A percentile compares a stretch with the other conserved stretches of the same genome.
Conservation (phyloP, 2,797 vertebrate species). For the Neostethus bicornis region DNA sequence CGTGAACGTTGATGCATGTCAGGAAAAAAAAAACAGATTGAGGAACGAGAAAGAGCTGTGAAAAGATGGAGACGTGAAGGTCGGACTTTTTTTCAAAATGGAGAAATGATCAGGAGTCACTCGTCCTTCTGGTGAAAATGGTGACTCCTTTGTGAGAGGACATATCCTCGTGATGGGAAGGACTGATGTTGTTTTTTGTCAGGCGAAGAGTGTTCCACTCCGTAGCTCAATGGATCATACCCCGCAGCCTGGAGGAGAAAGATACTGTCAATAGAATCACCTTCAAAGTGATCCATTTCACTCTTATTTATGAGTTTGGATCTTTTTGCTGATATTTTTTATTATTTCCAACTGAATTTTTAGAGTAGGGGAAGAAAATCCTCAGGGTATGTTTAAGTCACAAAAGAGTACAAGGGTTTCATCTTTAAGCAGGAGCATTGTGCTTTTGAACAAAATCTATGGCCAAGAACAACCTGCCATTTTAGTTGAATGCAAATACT, state of each 20-base stretch:
- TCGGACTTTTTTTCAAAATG: constrained; percentile 77
- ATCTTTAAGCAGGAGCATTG: no score
- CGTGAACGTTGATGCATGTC: constrained; percentile 34
- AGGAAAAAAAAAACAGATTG: constrained; percentile 32
- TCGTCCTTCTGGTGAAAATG: constrained; percentile 46
- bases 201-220: constrained; percentile 48
- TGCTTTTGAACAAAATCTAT: no score
- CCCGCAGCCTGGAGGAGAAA: constrained; percentile 57
- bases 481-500: no score
- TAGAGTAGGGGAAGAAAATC: no score
- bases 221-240: constrained; percentile 61
- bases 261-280: constrained; percentile 44
- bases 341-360: no score
- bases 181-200: constrained; percentile 63
- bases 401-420: no score
- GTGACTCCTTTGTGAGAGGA: constrained; percentile 66
- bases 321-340: no score
- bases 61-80: constrained; percentile 68
- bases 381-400: no score
- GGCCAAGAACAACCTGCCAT: no score
- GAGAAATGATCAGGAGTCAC: constrained; percentile 68
- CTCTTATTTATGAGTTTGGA: no score
- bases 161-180: constrained; percentile 65
- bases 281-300: constrained; percentile 30
- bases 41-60: constrained; percentile 19